Conservation (phyloP, 2,797 vertebrate species). For the Natrix natrix region DNA sequence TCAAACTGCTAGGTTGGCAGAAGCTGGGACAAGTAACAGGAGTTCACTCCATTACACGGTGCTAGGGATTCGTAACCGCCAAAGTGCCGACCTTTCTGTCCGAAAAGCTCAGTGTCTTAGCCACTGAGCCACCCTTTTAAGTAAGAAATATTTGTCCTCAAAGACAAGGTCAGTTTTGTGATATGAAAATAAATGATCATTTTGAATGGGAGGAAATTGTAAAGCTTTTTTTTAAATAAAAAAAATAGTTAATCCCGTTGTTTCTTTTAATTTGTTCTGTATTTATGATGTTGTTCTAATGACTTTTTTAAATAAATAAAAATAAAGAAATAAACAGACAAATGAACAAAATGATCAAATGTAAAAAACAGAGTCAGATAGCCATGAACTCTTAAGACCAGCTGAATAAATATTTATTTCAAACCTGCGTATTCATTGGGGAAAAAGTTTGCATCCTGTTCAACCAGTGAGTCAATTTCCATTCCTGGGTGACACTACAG, state of each 20-base stretch:
- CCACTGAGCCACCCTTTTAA: neutral
- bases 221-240: neutral
- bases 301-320: neutral
- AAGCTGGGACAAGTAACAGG: too few species aligned
- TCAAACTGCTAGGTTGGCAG: too few species aligned
- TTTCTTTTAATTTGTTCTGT: neutral
- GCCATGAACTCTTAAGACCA: neutral
- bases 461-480: neutral
- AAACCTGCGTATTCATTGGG: neutral
- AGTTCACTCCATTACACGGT: too few species aligned
- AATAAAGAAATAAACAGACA: rapidly evolving
- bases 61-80: too few species aligned
- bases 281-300: neutral
- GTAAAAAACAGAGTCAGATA: neutral
- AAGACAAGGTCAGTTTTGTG: neutral
- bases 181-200: neutral
- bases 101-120: too few species aligned
- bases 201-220: neutral
- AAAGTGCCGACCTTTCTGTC: too few species aligned
- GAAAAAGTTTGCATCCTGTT: neutral
- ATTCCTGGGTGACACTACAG: neutral
- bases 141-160: neutral
- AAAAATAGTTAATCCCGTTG: neutral
- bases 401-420: neutral
- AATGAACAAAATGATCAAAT: too few species aligned